phyloP scores from a whole-genome alignment of 2,888 invertebrate genomes.

The Himalopsyche anomala region DNA sequence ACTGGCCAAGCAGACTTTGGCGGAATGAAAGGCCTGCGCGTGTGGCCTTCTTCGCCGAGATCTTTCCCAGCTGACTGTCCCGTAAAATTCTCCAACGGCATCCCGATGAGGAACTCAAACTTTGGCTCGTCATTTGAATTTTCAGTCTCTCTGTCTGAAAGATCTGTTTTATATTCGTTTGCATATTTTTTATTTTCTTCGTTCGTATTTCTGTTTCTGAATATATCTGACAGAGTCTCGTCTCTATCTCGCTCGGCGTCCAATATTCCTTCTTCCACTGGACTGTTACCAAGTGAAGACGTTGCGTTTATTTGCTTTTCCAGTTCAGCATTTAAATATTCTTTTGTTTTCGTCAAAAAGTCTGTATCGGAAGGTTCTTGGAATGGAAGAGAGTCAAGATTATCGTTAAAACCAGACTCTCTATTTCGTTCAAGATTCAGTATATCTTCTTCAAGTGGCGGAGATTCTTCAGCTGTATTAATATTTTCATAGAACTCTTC shows the following conservation, averaged over 20 bases:
- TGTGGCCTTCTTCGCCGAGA: conserved; percentile 49
- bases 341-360: conserved; percentile 51
- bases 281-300: conserved; percentile 66
- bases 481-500: conserved; percentile 56
- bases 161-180: conserved; percentile 70
- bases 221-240: conserved; percentile 73
- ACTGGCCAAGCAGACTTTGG: conserved; percentile 68
- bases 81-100: conserved; percentile 58
- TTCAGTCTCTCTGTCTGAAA: conserved; percentile 67
- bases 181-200: conserved; percentile 67
- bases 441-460: conserved; percentile 62
- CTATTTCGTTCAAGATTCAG: conserved; percentile 58
- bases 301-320: conserved; percentile 60
- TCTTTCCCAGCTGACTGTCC: conserved; percentile 44
- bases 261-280: conserved; percentile 74
- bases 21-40: conserved; percentile 63
- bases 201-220: conserved; percentile 63
- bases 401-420: conserved; percentile 51
- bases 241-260: conserved; percentile 75
- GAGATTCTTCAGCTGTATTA: conserved; percentile 54
- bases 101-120: conserved; percentile 73
- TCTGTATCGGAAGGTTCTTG: conserved; percentile 61
- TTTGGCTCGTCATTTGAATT: conserved; percentile 68
- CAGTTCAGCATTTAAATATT: conserved; percentile 52
- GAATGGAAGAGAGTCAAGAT: conserved; percentile 59